Conservation (phyloP, 2,888 invertebrate genomes). For the Glaucopsyche alexis region DNA sequence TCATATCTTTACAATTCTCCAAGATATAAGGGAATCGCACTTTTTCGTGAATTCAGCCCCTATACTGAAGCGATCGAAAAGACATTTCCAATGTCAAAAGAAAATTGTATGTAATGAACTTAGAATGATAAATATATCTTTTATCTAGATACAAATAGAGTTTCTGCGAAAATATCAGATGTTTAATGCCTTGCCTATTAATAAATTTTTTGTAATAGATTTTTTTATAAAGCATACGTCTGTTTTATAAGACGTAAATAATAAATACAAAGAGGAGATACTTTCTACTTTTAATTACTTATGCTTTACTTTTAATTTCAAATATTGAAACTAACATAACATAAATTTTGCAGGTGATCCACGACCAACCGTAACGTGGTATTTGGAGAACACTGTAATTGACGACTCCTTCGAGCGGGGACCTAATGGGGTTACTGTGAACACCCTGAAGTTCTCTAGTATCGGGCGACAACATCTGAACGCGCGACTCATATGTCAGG, state of each 20-base stretch:
- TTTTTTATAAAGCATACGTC: no score
- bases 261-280: no score
- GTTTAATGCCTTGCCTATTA: no score
- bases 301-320: no score
- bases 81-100: no score
- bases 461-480: conserved; percentile 91
- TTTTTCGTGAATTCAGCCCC: no score
- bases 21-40: no score
- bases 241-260: no score
- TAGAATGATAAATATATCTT: not conserved
- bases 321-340: not conserved
- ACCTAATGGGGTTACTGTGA: conserved; percentile 85
- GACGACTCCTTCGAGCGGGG: conserved; percentile 89
- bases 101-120: conserved; percentile 7
- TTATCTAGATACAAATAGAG: not conserved
- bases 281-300: no score
- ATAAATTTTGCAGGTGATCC: conserved; percentile 82
- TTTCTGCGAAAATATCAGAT: not conserved
- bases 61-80: no score
- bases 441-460: conserved; percentile 88
- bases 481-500: conserved; percentile 91
- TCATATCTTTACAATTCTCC: no score
- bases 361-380: conserved; percentile 89
- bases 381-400: conserved; percentile 89
- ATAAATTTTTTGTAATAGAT: no score